Base-by-base conservation (phyloP, 2,797 vertebrate species). In the Corythornis leucogaster region DNA sequence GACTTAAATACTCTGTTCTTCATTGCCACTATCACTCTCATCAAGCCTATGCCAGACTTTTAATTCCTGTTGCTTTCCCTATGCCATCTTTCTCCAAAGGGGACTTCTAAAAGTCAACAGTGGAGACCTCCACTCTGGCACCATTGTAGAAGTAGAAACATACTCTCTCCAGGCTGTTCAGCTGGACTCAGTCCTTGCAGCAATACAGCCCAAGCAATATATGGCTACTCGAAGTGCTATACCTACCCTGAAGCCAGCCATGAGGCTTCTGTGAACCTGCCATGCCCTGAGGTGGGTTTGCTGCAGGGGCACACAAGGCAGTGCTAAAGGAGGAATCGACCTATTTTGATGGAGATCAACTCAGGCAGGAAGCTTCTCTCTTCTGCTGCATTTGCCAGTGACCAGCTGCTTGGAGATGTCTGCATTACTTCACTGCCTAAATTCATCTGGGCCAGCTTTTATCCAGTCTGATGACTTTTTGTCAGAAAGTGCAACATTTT, bases 171-270 rank as follows among this genome's bases (percentile, higher is more conserved):
- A 77, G 31, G 9, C 26, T 43, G 30, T 25, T 48, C 68, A 85
- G 33, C 35, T 38, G 68, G 21, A 19, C 21, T 11, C 40, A 61
- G 31, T 8, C 9, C 21, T 64, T 0, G 0, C 48, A 61, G 19
- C 50, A 40, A 8, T 9, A 5, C 42, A 86, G 31, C 24, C n/a
- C 21, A 51, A 70, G 45, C 16, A 1, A 12, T 16, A 8, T 4
- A 11, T 15, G 30, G 24, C 6, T 46, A 14, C n/a, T 26, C 26
- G 24, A 22, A 25, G 21, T 2, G 8, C 22, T 28, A 43, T 43
- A n/a, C 19, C 30, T 63, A 31, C 62, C 18, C 20, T 28, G 19
- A 31, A 61, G 28, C 8, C 1, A 3, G 45, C 14, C 50, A 15
- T 1, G 3, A 42, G 63, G 19, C 30, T 86, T 45, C 35, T 70